Evolutionary conservation across 2,797 vertebrate species (phyloP), one percentile per base, ranked within the genome.

Genomic region (Triplophysa bombifrons): DNA sequence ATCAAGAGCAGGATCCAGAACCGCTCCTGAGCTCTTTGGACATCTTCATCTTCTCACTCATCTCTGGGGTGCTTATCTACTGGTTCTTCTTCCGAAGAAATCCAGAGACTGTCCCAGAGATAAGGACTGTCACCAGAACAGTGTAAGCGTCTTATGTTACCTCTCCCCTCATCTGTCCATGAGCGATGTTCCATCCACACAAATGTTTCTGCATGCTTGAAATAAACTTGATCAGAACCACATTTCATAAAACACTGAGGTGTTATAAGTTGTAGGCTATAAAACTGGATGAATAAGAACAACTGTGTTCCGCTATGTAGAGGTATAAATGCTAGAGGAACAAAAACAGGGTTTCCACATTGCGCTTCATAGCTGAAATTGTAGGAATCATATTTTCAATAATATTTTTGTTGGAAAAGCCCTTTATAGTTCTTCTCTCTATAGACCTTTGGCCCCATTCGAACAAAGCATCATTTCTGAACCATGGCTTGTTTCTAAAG

Each of bases 51-150:
- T 85, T 95, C 78, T 94, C 94, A 0, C 83, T 94, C 83, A 90
- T 95, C 56, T 58, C 84, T 0, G 93, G 94, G 0, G 84, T 95
- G 10, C 76, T 95, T 1, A 92, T 93, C 34, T 95, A 94, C 88
- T 95, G 93, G 93, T 91, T 94, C 78, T 83, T 95, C 84, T 94
- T 93, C 81, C 90, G 91, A 75, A 94, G 93, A 90, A 94, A 93
- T 84, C 90, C 92, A 74, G 91, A 94, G 13, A 92, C 94, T 3
- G 0, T 92, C 20, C 91, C 92, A 0, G 93, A 94, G 17, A 91
- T 94, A 68, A 91, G 87, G 77, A 92, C 88, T 84, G 89, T 93
- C 14, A 89, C 89, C 48, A 64, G 58, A 44, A 25, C 77, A 56
- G 71, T 67, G 88, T 90, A 83, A 88, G 88, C 85, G 30, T 34